A percentile compares a stretch with the other conserved stretches of the same genome.
Conservation (phyloP, 2,888 invertebrate genomes). For the Agrochola lota region DNA sequence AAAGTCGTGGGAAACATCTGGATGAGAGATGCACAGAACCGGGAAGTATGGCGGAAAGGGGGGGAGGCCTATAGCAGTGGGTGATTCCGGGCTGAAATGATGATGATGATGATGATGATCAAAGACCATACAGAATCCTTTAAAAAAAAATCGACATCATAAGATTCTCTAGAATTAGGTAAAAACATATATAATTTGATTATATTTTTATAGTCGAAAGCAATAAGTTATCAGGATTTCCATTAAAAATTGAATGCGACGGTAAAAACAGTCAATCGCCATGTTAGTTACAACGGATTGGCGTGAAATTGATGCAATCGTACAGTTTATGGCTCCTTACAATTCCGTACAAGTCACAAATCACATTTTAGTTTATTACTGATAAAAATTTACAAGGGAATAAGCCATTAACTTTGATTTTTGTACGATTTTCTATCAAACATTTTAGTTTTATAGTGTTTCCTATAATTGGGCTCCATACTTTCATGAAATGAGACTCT, state of each 20-base stretch:
- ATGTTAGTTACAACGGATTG: constrained; percentile 70
- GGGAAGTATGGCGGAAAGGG: too few relatives aligned
- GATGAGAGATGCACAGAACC: too few relatives aligned
- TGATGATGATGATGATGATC: too few relatives aligned
- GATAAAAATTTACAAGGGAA: constrained; percentile 64
- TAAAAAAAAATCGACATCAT: constrained; percentile 17
- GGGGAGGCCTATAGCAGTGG: too few relatives aligned
- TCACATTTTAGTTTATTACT: constrained; percentile 67
- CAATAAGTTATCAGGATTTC: constrained; percentile 72
- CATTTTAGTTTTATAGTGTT: constrained; percentile 40
- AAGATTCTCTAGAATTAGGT: constrained; percentile 59
- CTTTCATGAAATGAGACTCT: constrained; percentile 29
- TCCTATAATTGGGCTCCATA: constrained; percentile 44
- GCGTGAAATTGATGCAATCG: constrained; percentile 75
- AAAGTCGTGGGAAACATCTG: too few relatives aligned
- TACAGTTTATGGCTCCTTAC: constrained; percentile 69
- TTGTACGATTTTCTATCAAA: constrained; percentile 54
- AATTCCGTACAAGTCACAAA: constrained; percentile 68
- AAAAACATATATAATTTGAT: constrained; percentile 59
- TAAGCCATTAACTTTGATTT: constrained; percentile 57
- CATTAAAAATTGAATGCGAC: constrained; percentile 73
- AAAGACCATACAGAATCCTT: neutral
- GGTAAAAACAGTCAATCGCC: constrained; percentile 71
- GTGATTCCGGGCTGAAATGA: too few relatives aligned
- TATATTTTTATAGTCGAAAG: constrained; percentile 64